Conservation (phyloP, 64 coral and sea anemone species). For the Acropora tenuis region DNA sequence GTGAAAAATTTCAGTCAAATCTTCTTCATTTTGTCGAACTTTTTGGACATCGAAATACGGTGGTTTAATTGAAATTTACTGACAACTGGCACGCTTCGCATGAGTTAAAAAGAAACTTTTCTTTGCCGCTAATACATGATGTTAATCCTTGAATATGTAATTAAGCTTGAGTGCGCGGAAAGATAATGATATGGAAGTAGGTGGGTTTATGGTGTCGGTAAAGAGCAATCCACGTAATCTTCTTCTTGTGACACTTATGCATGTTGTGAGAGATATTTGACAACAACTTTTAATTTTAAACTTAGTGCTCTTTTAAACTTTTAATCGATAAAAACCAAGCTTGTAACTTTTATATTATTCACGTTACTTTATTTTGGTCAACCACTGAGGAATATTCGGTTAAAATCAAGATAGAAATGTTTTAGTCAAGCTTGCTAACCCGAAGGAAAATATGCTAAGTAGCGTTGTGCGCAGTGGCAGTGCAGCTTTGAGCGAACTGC, state of each 20-base stretch:
- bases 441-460: slow-evolving; percentile 21
- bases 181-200: slow-evolving; percentile 12
- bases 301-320: slow-evolving; percentile 6
- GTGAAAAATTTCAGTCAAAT: neutral
- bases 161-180: neutral
- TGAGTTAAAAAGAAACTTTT: neutral
- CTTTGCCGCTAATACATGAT: neutral
- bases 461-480: neutral
- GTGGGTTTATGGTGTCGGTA: neutral
- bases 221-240: neutral
- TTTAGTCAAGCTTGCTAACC: neutral
- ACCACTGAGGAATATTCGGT: slow-evolving; percentile 9
- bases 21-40: neutral
- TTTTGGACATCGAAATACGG: slow-evolving; percentile 13
- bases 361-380: slow-evolving; percentile 5
- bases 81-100: neutral
- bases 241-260: neutral
- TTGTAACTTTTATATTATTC: slow-evolving; percentile 19
- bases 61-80: neutral
- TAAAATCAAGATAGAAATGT: neutral
- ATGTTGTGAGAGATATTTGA: slow-evolving; percentile 1
- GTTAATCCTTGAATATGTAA: neutral
- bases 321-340: slow-evolving; percentile 3
- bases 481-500: neutral
- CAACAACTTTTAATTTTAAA: neutral